Percentiles rank a stretch among this genome's conserved stretches.
Conservation (phyloP, 2,797 vertebrate genomes). For the Platalea minor region DNA sequence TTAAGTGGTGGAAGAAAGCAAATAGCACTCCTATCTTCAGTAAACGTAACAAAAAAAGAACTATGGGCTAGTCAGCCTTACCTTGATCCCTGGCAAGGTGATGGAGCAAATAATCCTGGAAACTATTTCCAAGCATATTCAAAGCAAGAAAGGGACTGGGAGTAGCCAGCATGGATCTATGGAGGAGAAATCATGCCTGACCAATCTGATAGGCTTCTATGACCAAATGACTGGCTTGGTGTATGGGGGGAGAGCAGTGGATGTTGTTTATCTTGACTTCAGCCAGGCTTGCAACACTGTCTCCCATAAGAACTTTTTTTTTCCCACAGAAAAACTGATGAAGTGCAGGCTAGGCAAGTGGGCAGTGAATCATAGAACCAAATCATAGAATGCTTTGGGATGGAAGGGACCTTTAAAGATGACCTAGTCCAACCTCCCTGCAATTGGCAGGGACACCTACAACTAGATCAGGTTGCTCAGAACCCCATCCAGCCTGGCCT, state of each 20-base stretch:
- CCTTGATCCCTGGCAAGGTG: background rate
- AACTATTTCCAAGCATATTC: background rate
- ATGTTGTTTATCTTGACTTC: background rate
- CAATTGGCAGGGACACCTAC: too few relatives aligned
- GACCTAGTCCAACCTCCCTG: too few relatives aligned
- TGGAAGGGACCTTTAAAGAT: too few relatives aligned
- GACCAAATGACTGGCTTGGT: background rate
- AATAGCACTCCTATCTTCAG: background rate
- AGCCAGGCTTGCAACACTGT: background rate
- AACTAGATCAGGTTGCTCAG: too few relatives aligned
- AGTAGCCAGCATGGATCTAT: background rate
- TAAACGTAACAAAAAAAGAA: background rate
- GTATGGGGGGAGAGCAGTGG: background rate
- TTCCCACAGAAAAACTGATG: background rate
- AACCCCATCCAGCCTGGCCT: too few relatives aligned
- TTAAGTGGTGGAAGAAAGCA: background rate
- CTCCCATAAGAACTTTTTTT: background rate
- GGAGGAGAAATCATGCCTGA: background rate
- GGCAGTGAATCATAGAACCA: background rate
- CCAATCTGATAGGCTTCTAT: background rate
- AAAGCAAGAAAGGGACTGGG: background rate
- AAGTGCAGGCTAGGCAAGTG: background rate
- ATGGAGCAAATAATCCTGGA: background rate
- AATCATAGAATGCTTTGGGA: too few relatives aligned
- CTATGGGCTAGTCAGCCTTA: background rate